Percentiles rank a stretch among this genome's conserved stretches.
Conservation (phyloP, 2,888 invertebrate genomes). For the Nephrotoma appendiculata region DNA sequence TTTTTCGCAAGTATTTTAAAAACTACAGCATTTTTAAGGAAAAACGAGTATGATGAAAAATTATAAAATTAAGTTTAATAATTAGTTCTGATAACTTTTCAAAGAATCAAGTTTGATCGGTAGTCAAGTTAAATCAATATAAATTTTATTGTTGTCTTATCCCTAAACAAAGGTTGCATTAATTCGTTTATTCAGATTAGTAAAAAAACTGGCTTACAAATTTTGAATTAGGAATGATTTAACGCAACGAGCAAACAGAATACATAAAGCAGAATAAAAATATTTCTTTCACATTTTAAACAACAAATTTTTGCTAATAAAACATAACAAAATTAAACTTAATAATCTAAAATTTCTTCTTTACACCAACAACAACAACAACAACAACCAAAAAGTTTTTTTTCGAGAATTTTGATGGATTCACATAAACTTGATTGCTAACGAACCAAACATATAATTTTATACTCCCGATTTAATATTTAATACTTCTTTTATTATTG, state of each 20-base stretch:
- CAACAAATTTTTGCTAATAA: not conserved
- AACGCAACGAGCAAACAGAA: not conserved
- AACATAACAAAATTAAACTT: not conserved
- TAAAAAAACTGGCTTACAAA: no score
- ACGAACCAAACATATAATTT: not conserved
- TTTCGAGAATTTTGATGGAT: not conserved
- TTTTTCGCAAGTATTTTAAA: no score
- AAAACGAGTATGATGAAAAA: no score
- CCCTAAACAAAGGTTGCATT: no score
- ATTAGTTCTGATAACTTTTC: no score
- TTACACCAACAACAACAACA: not conserved
- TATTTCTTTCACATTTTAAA: not conserved
- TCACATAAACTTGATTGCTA: not conserved
- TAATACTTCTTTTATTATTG: not conserved
- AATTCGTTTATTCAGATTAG: no score
- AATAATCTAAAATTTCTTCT: not conserved
- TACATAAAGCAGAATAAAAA: no score
- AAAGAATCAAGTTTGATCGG: no score
- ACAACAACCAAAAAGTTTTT: not conserved
- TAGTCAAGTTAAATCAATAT: no score
- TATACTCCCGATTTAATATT: not conserved
- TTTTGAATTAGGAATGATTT: not conserved
- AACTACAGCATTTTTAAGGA: no score
- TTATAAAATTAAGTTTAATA: no score
- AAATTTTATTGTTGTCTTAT: no score